Percentiles rank a stretch among this genome's conserved stretches.
These are phyloP conservation scores for Vanessa atalanta DNA, from an alignment of 1,140 invertebrate genomes.

Conservation along the genomic window DNA sequence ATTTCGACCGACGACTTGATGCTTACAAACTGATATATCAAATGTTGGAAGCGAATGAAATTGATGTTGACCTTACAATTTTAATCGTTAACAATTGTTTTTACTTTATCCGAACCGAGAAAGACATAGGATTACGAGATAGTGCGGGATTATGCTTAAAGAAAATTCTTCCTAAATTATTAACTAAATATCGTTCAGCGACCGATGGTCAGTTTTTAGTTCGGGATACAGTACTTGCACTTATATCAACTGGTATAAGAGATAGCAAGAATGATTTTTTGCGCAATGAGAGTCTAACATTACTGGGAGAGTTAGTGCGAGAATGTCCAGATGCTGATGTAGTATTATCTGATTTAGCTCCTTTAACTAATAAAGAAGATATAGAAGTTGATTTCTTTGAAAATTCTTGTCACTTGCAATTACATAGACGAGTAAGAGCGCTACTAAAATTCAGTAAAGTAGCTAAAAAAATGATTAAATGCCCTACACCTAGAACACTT, in stretches of 20 bases:
- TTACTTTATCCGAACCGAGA: slow-evolving; percentile 87
- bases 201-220: slow-evolving; percentile 85
- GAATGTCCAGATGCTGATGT: slow-evolving; percentile 87
- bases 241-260: slow-evolving; percentile 86
- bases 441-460: slow-evolving; percentile 85
- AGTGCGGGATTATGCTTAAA: slow-evolving; percentile 88
- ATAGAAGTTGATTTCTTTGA: slow-evolving; percentile 96
- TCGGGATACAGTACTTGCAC: slow-evolving; percentile 85
- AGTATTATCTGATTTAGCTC: slow-evolving; percentile 87
- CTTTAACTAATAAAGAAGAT: slow-evolving; percentile 87
- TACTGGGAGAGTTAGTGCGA: slow-evolving; percentile 88
- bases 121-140: slow-evolving; percentile 91
- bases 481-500: slow-evolving; percentile 85
- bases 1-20: slow-evolving; percentile 90
- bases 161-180: slow-evolving; percentile 83
- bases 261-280: slow-evolving; percentile 84
- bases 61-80: slow-evolving; percentile 85
- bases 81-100: slow-evolving; percentile 91
- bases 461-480: slow-evolving; percentile 81
- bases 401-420: slow-evolving; percentile 93
- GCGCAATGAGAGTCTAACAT: slow-evolving; percentile 87
- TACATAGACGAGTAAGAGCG: slow-evolving; percentile 90
- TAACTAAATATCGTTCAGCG: slow-evolving; percentile 75
- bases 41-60: slow-evolving; percentile 79
- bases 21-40: slow-evolving; percentile 85